Evolutionary conservation across 2,113 vertebrate species (phyloP).

Genomic region (Ovibos moschatus): DNA sequence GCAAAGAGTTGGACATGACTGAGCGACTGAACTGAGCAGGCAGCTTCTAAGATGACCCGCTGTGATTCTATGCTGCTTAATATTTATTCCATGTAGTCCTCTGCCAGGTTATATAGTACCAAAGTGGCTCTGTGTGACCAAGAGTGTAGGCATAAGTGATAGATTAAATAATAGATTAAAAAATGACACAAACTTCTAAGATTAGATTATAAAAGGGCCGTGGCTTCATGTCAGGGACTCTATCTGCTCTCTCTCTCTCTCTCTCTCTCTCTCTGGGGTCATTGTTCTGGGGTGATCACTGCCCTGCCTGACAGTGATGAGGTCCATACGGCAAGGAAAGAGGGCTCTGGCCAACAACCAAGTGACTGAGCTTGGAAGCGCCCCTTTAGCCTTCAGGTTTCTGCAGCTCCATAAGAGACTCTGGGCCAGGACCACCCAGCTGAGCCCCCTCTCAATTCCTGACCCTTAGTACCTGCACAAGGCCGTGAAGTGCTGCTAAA

Average conservation of each 20-base stretch:
- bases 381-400: too few relatives aligned
- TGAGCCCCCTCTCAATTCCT: rapidly evolving
- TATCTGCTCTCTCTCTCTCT: neutral
- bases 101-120: neutral
- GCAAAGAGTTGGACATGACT: neutral
- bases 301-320: neutral
- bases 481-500: too few relatives aligned
- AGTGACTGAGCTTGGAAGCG: neutral
- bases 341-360: neutral
- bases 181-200: neutral
- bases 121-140: neutral
- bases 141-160: rapidly evolving
- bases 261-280: neutral
- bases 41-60: too few relatives aligned
- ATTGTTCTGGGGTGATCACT: neutral
- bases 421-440: neutral
- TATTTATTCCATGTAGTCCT: too few relatives aligned
- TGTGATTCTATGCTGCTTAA: neutral
- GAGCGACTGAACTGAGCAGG: neutral
- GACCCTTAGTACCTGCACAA: too few relatives aligned
- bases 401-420: neutral
- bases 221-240: neutral
- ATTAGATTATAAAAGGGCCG: neutral
- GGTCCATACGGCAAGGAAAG: neutral
- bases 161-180: neutral